Base-by-base conservation (phyloP, 2,888 invertebrate species). In the Malacosoma neustria region DNA sequence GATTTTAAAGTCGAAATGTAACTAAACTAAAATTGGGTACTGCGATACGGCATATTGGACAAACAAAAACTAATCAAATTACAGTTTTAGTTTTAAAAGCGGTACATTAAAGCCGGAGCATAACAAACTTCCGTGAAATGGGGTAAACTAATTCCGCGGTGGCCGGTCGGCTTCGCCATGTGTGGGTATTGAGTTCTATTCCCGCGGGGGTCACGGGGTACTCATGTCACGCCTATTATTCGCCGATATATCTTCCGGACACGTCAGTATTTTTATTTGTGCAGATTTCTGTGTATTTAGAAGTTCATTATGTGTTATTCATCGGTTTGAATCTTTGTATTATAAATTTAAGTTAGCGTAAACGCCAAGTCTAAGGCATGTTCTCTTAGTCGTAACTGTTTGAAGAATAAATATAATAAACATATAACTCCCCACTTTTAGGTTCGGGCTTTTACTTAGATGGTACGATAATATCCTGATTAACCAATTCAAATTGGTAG, bases 141-240 rank as follows among this genome's bases (percentile, higher is more conserved):
- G 79, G 79, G 77, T 80, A 77, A 77, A 74, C 69, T 75, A 77
- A 80, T 79, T 74, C 66, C 48, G 48, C 49, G 50, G 46, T 60
- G 66, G 68, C 55, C 60, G 65, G 60, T 54, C 22, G 39, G 49
- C 50, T 57, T 58, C 55, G 70, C 77, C 84, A 84, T 84, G 80
- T 85, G 84, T 61, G 63, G 57, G 62, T 54, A 58, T 57, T 54
- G 43, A 59, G 73, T 79, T 81, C 59, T 63, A 72, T 62, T 81
- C 82, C 84, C 81, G 73, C 42, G 80, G 73, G 70, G 64, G 61
- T 59, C 60, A 55, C 52, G 48, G 43, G 49, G 54, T 58, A 57
- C 65, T 72, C 80, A 80, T 84, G 84, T 82, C 73, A 84, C 81
- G 84, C 75, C 72, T 84, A 74, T 85, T 84, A 81, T 74, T 72